Evolutionary conservation across 2,888 invertebrate genomes (phyloP).

Genomic region (Conus canariensis): DNA sequence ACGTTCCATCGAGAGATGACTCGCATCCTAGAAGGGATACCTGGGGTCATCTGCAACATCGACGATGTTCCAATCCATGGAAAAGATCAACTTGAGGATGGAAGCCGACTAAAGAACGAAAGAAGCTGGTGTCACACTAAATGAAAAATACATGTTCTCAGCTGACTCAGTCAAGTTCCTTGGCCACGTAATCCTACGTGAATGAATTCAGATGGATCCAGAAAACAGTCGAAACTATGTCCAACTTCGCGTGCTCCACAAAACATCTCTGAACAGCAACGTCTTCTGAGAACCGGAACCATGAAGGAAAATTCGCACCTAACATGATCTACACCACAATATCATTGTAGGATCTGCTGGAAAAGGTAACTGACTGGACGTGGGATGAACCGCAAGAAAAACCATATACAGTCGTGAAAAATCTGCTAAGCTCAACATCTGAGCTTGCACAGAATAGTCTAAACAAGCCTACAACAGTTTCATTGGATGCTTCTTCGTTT

Average conservation of each 20-base stretch:
- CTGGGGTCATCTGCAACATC: constrained; percentile 20
- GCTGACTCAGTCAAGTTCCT: neutral
- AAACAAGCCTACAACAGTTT: neutral
- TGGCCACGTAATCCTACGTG: neutral
- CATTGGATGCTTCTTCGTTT: constrained; percentile 24
- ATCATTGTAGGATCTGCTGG: neutral
- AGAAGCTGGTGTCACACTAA: neutral
- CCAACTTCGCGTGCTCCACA: neutral
- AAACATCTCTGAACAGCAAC: neutral
- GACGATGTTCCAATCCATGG: constrained; percentile 31
- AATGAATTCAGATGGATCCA: constrained; percentile 23
- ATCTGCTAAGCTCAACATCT: neutral
- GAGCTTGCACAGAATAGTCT: neutral
- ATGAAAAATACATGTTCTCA: neutral
- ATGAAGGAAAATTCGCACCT: constrained; percentile 6
- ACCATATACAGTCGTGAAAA: neutral
- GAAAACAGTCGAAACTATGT: neutral
- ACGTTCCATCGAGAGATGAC: constrained; percentile 39
- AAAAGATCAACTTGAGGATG: neutral
- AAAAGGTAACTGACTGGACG: too few species aligned
- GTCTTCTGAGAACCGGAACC: constrained; percentile 1
- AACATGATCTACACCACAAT: neutral
- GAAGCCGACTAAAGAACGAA: neutral
- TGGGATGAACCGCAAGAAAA: too few species aligned
- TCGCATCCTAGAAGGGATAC: constrained; percentile 3